phyloP scores from a whole-genome alignment of 2,113 vertebrate species.

The Crotophaga sulcirostris region DNA sequence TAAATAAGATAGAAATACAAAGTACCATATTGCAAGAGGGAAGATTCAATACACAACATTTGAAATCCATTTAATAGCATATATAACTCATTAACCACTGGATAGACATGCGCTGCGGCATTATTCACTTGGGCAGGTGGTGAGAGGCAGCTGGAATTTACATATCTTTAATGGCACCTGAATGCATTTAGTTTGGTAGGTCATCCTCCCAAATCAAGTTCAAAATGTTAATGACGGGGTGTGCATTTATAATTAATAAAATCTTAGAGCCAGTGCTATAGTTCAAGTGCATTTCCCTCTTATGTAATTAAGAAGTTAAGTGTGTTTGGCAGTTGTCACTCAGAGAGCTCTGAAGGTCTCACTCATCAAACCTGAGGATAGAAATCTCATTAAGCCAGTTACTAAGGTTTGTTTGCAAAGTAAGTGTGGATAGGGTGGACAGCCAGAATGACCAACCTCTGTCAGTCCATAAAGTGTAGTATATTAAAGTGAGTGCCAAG shows the following conservation, averaged over 20 bases:
- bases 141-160: conserved; percentile 17
- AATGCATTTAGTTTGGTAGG: conserved; percentile 72
- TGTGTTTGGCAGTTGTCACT: conserved; percentile 83
- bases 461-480: background rate
- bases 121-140: conserved; percentile 20
- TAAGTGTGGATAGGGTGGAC: background rate
- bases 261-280: conserved; percentile 55
- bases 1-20: conserved; percentile 61
- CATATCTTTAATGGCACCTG: conserved; percentile 46
- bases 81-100: conserved; percentile 49
- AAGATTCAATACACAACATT: conserved; percentile 48
- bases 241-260: conserved; percentile 80
- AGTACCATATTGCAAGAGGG: conserved; percentile 54
- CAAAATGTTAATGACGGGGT: conserved; percentile 87
- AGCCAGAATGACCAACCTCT: background rate
- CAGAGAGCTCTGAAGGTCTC: conserved; percentile 56
- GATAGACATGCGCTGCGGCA: background rate
- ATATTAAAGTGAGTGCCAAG: background rate
- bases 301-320: conserved; percentile 82
- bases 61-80: conserved; percentile 61
- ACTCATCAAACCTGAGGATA: conserved; percentile 38
- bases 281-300: conserved; percentile 71
- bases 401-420: conserved; percentile 14
- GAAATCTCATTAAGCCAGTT: conserved; percentile 68
- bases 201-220: conserved; percentile 82